phyloP scores from a whole-genome alignment of 2,888 invertebrate genomes.

The Drosophila longiperda region DNA sequence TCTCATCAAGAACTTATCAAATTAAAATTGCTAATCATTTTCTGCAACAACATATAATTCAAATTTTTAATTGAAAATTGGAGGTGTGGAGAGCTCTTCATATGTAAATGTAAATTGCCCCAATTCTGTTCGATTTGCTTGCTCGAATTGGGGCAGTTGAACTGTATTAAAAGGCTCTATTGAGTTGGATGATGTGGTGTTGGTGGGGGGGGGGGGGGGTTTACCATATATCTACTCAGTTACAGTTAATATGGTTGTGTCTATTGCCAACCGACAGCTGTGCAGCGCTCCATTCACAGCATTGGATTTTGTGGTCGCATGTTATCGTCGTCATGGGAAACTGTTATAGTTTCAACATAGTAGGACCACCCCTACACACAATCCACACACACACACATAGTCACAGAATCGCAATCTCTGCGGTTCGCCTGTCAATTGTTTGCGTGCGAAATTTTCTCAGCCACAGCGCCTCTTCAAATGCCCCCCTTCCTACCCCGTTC shows the following conservation, averaged over 20 bases:
- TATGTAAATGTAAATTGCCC: background rate
- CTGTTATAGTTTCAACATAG: conserved; percentile 74
- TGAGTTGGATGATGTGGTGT: too few relatives aligned
- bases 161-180: conserved; percentile 5
- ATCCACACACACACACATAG: conserved; percentile 2
- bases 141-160: conserved; percentile 9
- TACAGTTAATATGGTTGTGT: conserved; percentile 28
- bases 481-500: too few relatives aligned
- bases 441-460: conserved; percentile 72
- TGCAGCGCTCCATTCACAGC: conserved; percentile 55
- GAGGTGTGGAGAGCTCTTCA: background rate
- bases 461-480: background rate
- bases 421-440: conserved; percentile 78
- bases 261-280: conserved; percentile 41
- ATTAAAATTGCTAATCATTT: background rate
- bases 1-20: background rate
- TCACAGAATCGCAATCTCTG: conserved; percentile 53
- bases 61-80: background rate
- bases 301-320: conserved; percentile 64
- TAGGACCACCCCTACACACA: background rate
- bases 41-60: background rate
- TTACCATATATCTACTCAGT: background rate
- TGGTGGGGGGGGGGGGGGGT: too few relatives aligned
- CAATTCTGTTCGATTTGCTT: background rate
- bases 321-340: conserved; percentile 72